These are phyloP conservation scores for Parambassis ranga DNA, from an alignment of 2,797 vertebrate species.

Conservation along the genomic window DNA sequence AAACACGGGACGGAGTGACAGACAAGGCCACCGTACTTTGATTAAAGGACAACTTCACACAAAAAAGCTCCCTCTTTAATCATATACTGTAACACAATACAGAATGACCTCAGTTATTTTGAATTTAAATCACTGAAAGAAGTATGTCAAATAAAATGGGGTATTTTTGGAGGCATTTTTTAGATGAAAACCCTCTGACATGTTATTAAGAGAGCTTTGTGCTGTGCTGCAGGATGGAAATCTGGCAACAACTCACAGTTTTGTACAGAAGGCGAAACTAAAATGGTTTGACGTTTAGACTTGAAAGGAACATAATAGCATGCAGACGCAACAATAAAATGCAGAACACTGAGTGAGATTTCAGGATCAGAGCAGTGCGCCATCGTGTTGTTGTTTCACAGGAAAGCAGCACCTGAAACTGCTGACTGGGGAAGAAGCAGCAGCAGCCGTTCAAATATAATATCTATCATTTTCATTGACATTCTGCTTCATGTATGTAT, in stretches of 20 bases:
- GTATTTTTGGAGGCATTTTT: not conserved
- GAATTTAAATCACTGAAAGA: too few relatives aligned
- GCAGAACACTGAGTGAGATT: not conserved
- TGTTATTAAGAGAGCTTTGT: constrained; percentile 13
- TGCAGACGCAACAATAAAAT: constrained; percentile 19
- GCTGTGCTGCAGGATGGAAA: constrained; percentile 15
- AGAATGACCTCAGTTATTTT: too few relatives aligned
- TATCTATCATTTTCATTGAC: too few relatives aligned
- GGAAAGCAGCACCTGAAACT: not conserved
- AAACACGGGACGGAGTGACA: not conserved
- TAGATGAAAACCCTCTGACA: not conserved
- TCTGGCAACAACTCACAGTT: constrained; percentile 21
- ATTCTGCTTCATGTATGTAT: too few relatives aligned
- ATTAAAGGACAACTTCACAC: constrained; percentile 16
- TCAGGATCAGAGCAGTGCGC: not conserved
- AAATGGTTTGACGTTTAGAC: constrained; percentile 33
- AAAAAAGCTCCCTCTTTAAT: not conserved
- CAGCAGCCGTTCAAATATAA: too few relatives aligned
- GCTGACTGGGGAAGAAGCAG: too few relatives aligned
- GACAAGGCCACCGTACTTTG: constrained; percentile 2
- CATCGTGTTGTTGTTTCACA: not conserved
- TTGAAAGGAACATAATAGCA: constrained; percentile 27
- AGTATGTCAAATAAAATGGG: not conserved
- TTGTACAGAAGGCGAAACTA: constrained; percentile 11
- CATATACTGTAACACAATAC: too few relatives aligned